Conservation (phyloP, 2,888 invertebrate species). For the Sesia apiformis region DNA sequence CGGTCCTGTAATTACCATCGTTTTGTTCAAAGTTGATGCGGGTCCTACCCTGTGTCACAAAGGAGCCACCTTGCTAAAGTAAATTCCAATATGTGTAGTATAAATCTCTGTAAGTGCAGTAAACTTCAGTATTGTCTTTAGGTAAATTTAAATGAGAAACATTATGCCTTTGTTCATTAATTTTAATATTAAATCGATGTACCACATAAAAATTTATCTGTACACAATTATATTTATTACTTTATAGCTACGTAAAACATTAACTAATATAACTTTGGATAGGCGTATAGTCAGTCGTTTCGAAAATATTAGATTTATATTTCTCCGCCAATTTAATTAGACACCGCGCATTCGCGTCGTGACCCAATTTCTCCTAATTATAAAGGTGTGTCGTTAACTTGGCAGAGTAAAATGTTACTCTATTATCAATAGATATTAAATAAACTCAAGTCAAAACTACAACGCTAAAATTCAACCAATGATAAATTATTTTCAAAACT, state of each 20-base stretch:
- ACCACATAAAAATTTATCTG: constrained; percentile 60
- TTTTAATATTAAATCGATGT: constrained; percentile 57
- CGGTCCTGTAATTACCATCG: not conserved
- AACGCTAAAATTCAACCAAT: constrained; percentile 29
- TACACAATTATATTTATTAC: constrained; percentile 26
- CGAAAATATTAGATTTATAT: constrained; percentile 8
- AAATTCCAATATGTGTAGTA: too few species aligned
- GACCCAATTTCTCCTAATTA: not conserved
- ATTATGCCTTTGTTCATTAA: constrained; percentile 10
- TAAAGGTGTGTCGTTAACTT: constrained; percentile 6
- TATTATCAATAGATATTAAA: constrained; percentile 1
- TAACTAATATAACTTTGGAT: constrained; percentile 24
- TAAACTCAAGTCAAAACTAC: constrained; percentile 30
- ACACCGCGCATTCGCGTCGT: not conserved
- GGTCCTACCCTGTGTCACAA: not conserved
- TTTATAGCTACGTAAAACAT: constrained; percentile 1
- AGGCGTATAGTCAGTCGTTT: constrained; percentile 41
- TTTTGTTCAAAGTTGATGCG: not conserved
- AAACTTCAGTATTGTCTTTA: too few species aligned
- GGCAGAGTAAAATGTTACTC: constrained; percentile 6
- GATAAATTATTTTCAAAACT: constrained; percentile 30
- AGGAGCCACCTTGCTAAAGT: not conserved
- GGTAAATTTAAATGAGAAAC: too few species aligned
- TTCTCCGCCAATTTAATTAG: not conserved
- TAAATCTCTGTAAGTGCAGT: too few species aligned